Base-by-base conservation (phyloP, 2,888 invertebrate species). In the Melipona beecheii region DNA sequence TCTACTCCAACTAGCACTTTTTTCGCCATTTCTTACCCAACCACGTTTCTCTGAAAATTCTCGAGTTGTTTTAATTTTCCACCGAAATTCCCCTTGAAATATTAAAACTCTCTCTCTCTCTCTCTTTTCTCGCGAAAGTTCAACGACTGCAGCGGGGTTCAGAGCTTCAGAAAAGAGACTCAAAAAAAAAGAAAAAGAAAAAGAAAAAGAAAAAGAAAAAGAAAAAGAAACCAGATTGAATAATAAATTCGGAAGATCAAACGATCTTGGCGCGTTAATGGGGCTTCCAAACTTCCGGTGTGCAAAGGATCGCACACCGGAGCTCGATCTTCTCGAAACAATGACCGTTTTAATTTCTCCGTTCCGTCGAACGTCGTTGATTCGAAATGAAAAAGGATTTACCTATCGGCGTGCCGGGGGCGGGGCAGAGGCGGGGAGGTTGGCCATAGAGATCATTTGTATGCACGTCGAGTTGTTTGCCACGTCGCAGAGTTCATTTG, bases 401-500 rank as follows among this genome's bases (percentile, higher is more conserved):
- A 15, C 27, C 43, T 43, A 43, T 0, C 43, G 11, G 43, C 43
- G 43, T 36, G 36, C 9, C 36, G 36, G 9, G 36, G 9, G 9
- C 5, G 5, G 36, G 17, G 43, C 15, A 19, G 56, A 56, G 11
- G 54, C 4, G 17, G n/a, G n/a, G n/a, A 0, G 70, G n/a, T 21
- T 0, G 17, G 27, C 19, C 21, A 56, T 36, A 11, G 11, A 64
- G 64, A 31, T 19, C 27, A 64, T 64, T 62, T 62, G 19, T 62
- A 21, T 27, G n/a, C 43, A 27, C 27, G n/a, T 43, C n/a, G 27
- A 17, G 31, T 21, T n/a, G 27, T 49, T 43, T 49, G 58, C 24
- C 43, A 21, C 21, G 49, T 58, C 21, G 36, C 11, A 9, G 49
- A 27, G 49, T 65, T 78, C 65, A 78, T 78, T 72, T 49, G 13